Conservation (phyloP, 1,140 invertebrate genomes). For the Brachionus koreanus region DNA sequence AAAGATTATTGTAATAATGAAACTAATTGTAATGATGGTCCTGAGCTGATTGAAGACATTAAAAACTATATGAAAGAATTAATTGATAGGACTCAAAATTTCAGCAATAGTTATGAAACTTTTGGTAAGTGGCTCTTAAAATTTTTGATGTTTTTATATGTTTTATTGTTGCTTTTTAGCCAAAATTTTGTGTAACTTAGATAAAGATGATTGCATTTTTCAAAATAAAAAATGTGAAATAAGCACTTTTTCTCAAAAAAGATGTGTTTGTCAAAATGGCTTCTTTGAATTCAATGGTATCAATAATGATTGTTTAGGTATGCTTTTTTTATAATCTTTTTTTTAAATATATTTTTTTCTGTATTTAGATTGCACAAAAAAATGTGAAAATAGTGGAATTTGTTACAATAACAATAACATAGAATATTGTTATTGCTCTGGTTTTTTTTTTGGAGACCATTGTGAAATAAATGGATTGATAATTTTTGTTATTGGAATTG, state of each 20-base stretch:
- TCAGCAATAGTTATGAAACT: neutral
- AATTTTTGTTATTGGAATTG: neutral
- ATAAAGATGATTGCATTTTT: neutral
- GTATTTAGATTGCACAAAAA: neutral
- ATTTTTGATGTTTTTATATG: neutral
- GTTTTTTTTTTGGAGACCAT: slow-evolving; percentile 9
- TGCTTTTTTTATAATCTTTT: neutral
- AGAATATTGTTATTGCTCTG: slow-evolving; percentile 1
- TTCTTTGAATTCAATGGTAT: neutral
- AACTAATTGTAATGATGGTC: neutral
- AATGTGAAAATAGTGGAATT: slow-evolving; percentile 12
- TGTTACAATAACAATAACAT: neutral
- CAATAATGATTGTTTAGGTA: neutral
- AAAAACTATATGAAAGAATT: neutral
- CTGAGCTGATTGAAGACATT: neutral
- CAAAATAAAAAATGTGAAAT: neutral
- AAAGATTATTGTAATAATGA: neutral
- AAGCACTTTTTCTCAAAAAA: neutral
- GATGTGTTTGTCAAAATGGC: neutral
- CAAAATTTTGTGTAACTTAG: neutral
- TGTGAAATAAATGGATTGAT: slow-evolving; percentile 24
- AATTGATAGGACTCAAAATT: neutral
- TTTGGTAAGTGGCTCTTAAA: neutral
- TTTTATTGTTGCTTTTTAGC: neutral
- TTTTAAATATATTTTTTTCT: neutral